Percentiles rank a stretch among this genome's conserved stretches.
These are phyloP conservation scores for Eupsilia transversa DNA, from an alignment of 2,888 invertebrate genomes.

Conservation along the genomic window DNA sequence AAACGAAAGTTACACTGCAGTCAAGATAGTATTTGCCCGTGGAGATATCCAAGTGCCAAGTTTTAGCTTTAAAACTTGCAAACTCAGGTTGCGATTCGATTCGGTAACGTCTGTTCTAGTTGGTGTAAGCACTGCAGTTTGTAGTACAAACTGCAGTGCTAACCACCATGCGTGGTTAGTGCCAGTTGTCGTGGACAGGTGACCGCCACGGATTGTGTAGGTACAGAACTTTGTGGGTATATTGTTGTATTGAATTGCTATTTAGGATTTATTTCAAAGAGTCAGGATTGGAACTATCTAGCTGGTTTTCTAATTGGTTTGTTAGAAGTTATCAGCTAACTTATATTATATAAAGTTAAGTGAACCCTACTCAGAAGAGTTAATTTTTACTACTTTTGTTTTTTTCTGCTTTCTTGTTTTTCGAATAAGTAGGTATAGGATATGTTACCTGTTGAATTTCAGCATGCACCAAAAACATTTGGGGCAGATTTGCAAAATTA, in stretches of 20 bases:
- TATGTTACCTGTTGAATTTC: neutral
- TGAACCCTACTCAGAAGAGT: neutral
- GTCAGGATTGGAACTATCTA: neutral
- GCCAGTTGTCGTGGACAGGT: conserved; percentile 22
- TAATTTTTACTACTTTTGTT: too few species aligned
- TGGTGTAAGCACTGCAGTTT: neutral
- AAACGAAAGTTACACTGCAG: conserved; percentile 27
- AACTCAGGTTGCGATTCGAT: conserved; percentile 38
- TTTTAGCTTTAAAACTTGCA: conserved; percentile 45
- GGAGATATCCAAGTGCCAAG: conserved; percentile 56
- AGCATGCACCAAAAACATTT: too few species aligned
- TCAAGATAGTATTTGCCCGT: conserved; percentile 20
- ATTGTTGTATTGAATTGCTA: neutral
- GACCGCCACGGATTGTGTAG: neutral
- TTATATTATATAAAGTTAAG: too few species aligned
- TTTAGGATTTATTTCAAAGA: neutral
- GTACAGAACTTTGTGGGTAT: neutral
- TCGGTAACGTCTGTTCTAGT: conserved; percentile 32
- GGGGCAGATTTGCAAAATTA: too few species aligned
- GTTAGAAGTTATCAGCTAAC: too few species aligned
- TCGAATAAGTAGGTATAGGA: neutral
- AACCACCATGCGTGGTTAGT: conserved; percentile 22
- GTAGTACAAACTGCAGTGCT: neutral
- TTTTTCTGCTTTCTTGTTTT: neutral
- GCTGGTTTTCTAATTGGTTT: neutral